These are phyloP conservation scores for Nomada fucata DNA, from an alignment of 2,888 invertebrate genomes.

Conservation along the genomic window DNA sequence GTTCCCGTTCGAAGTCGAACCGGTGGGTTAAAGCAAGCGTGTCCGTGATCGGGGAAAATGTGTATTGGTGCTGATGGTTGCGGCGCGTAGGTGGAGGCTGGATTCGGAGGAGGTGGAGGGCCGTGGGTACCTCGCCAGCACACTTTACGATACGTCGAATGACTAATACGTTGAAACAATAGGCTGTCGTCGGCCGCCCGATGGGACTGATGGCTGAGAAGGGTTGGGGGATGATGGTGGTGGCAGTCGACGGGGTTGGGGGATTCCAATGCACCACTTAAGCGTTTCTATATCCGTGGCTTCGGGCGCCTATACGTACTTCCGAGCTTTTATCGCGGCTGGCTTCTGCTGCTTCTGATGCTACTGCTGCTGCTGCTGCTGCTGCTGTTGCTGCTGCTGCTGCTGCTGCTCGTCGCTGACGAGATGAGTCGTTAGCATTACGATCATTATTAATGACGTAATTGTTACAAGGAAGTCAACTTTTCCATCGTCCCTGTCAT, in stretches of 20 bases:
- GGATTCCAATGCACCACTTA: slow-evolving; percentile 84
- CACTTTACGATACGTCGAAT: slow-evolving; percentile 84
- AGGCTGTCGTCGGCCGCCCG: slow-evolving; percentile 82
- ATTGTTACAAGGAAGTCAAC: slow-evolving; percentile 75
- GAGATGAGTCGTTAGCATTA: slow-evolving; percentile 70
- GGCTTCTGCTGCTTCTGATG: slow-evolving; percentile 42
- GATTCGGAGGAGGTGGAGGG: slow-evolving; percentile 69
- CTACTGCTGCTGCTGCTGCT: slow-evolving; percentile 24
- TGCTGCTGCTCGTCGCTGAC: slow-evolving; percentile 28
- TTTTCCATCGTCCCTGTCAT: slow-evolving; percentile 72
- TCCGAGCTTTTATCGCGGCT: slow-evolving; percentile 78
- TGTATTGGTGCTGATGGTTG: slow-evolving; percentile 53
- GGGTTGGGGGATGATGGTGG: slow-evolving; percentile 64
- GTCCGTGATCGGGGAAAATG: slow-evolving; percentile 57
- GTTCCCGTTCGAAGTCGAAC: slow-evolving; percentile 46
- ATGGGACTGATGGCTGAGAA: slow-evolving; percentile 77
- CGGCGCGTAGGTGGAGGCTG: slow-evolving; percentile 55
- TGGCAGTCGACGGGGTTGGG: slow-evolving; percentile 74
- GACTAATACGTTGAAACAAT: slow-evolving; percentile 84
- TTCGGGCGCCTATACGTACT: slow-evolving; percentile 73
- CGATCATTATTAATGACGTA: slow-evolving; percentile 75
- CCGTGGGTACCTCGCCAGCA: slow-evolving; percentile 77
- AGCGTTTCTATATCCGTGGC: slow-evolving; percentile 83
- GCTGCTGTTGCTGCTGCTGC: not conserved
- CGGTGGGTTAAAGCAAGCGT: slow-evolving; percentile 51